Evolutionary conservation across 2,113 vertebrate genomes (phyloP).

Genomic region (Oryzias curvinotus): DNA sequence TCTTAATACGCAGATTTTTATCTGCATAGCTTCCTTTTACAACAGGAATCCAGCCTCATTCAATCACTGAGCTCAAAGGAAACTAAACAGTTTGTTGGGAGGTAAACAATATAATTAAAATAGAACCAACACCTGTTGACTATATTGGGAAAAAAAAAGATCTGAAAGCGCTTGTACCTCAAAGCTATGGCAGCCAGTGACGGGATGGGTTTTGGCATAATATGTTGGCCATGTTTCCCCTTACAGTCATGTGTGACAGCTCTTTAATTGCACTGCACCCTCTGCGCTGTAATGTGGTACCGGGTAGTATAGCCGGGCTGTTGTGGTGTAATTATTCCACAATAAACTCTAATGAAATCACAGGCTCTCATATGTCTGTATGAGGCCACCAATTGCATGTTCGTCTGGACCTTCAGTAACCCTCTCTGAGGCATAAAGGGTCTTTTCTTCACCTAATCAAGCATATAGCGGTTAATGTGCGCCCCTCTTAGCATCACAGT

Average conservation of each 20-base stretch:
- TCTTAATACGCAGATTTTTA: too few species aligned
- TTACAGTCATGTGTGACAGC: constrained; percentile 66
- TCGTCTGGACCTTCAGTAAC: constrained; percentile 35
- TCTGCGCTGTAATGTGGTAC: constrained; percentile 52
- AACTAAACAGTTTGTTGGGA: constrained; percentile 31
- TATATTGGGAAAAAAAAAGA: constrained; percentile 41
- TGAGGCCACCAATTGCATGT: constrained; percentile 31
- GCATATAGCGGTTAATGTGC: constrained; percentile 30
- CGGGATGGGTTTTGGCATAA: constrained; percentile 60
- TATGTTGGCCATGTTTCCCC: constrained; percentile 51
- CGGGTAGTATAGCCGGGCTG: constrained; percentile 44
- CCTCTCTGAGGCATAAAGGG: constrained; percentile 19
- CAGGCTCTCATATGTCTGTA: constrained; percentile 29
- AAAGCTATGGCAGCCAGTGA: constrained; percentile 69
- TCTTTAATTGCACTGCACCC: constrained; percentile 71
- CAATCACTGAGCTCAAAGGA: constrained; percentile 38
- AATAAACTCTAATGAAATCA: constrained; percentile 45
- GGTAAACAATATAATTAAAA: constrained; percentile 47
- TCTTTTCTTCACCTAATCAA: constrained; percentile 36
- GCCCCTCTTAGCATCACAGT: constrained; percentile 15
- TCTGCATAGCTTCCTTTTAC: constrained; percentile 23
- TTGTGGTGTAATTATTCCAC: constrained; percentile 63
- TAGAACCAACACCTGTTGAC: constrained; percentile 71
- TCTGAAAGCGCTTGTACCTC: constrained; percentile 66
- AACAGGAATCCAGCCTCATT: constrained; percentile 34